Percentiles rank a stretch among this genome's conserved stretches.
Conservation (phyloP, 2,888 invertebrate genomes). For the Acanthosoma haemorrhoidale region DNA sequence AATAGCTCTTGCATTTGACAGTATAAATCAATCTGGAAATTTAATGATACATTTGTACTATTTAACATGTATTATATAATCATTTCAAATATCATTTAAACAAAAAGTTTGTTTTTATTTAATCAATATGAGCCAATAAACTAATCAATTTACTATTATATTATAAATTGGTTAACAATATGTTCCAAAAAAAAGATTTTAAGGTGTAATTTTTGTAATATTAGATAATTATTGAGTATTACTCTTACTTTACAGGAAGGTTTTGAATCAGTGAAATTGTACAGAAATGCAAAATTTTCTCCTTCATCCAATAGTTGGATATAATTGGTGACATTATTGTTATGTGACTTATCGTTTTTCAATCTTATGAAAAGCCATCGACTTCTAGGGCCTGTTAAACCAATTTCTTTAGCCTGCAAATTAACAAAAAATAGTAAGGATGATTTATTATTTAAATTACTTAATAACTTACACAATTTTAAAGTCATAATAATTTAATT, state of each 20-base stretch:
- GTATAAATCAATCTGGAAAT: slow-evolving; percentile 49
- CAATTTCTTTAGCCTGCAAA: slow-evolving; percentile 55
- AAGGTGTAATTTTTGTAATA: too few relatives aligned
- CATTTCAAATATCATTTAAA: too few relatives aligned
- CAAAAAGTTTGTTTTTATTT: too few relatives aligned
- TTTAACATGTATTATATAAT: too few relatives aligned
- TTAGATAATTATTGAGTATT: too few relatives aligned
- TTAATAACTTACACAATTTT: neutral
- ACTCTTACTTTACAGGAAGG: slow-evolving; percentile 26
- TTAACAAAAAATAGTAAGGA: neutral
- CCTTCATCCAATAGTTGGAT: slow-evolving; percentile 64
- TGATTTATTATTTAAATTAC: neutral
- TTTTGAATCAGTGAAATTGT: slow-evolving; percentile 24
- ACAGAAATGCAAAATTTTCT: slow-evolving; percentile 66
- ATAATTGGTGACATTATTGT: slow-evolving; percentile 49
- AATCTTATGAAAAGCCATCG: slow-evolving; percentile 79
- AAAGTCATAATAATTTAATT: neutral
- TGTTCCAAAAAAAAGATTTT: too few relatives aligned
- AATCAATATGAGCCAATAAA: too few relatives aligned
- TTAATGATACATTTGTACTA: too few relatives aligned
- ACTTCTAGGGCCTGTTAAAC: slow-evolving; percentile 63
- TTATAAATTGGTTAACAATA: neutral
- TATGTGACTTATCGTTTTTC: slow-evolving; percentile 52
- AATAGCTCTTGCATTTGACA: slow-evolving; percentile 67
- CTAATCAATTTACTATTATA: too few relatives aligned